phyloP scores from a whole-genome alignment of 2,888 invertebrate species.

The Chrysodeixis includens region DNA sequence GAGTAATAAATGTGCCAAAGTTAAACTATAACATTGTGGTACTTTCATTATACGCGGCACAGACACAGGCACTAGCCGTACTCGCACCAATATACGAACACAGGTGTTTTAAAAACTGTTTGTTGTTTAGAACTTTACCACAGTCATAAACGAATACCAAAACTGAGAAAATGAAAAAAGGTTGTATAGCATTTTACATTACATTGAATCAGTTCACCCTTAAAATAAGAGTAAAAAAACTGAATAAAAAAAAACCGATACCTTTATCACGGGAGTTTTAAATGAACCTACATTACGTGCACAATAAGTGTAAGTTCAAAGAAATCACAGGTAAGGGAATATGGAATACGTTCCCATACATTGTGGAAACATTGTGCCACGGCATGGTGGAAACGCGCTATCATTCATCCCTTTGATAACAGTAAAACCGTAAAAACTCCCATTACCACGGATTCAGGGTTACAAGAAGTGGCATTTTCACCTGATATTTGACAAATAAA shows the following conservation, averaged over 20 bases:
- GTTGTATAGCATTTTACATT: conserved; percentile 9
- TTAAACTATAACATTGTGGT: neutral
- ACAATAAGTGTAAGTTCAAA: conserved; percentile 12
- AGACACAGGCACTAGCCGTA: too few relatives aligned
- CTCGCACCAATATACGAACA: neutral
- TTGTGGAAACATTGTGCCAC: conserved; percentile 20
- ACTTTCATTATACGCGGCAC: neutral
- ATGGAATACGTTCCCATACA: conserved; percentile 7
- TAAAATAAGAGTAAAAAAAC: conserved; percentile 13
- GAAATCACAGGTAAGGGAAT: conserved; percentile 13
- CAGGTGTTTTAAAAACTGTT: conserved; percentile 11
- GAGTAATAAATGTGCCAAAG: conserved; percentile 1
- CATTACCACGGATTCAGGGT: conserved; percentile 26
- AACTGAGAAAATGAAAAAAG: conserved; percentile 14
- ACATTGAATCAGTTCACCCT: conserved; percentile 5
- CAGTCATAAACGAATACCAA: conserved; percentile 23
- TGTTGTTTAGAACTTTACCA: conserved; percentile 8
- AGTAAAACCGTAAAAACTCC: conserved; percentile 41
- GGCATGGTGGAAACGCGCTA: conserved; percentile 9
- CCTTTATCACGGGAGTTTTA: neutral
- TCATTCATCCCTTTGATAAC: conserved; percentile 39
- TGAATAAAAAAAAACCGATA: conserved; percentile 10
- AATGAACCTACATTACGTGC: neutral
- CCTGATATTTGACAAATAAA: too few relatives aligned
- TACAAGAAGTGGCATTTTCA: conserved; percentile 12